Evolutionary conservation across 2,797 vertebrate species (phyloP), one percentile per base, ranked within the genome.

Genomic region (Pipistrellus pygmaeus): DNA sequence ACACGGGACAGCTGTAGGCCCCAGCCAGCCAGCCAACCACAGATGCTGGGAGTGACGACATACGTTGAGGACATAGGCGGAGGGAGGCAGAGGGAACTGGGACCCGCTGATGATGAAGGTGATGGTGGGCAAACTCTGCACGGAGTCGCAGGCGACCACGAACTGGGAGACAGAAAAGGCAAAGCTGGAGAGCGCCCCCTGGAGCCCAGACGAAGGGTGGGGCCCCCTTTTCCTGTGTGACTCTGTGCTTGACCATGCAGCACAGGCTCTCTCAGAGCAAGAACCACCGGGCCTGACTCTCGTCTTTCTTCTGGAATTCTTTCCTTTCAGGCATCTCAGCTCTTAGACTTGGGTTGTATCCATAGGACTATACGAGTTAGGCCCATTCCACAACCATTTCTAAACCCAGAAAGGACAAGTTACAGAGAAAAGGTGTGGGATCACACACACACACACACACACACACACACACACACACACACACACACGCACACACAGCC

Each of bases 61-160:
- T 96, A 98, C 98, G 0, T 97, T 96, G 20, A 14, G 32, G 81
- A 99, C 93, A 5, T 98, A 99, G 89, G 98, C 96, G 2, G 98
- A 98, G 11, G 98, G 98, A 71, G 82, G 1, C 41, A 99, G 98
- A 2, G 97, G 96, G 71, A 99, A 95, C 92, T 71, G 35, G 4
- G 93, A 13, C 3, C 98, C 98, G 0, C 88, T 98, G 95, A 99
- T 98, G 96, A 94, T 14, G 21, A 99, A 98, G 96, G 80, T 97
- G 95, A 99, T 86, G 84, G 97, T 97, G 73, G 99, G 98, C 96
- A 98, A 51, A 97, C 35, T 98, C 89, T 95, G 91, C 60, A 98
- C 1, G 35, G 95, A 60, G 32, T 17, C 94, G 89, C 98, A 99
- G 96, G 98, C 86, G 75, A 99, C 98, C 4, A 92, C 77, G 0